Percentiles rank a stretch among this genome's conserved stretches.
Evolutionary conservation across 2,113 vertebrate genomes (phyloP).

Genomic region (Leucopternis melanops): DNA sequence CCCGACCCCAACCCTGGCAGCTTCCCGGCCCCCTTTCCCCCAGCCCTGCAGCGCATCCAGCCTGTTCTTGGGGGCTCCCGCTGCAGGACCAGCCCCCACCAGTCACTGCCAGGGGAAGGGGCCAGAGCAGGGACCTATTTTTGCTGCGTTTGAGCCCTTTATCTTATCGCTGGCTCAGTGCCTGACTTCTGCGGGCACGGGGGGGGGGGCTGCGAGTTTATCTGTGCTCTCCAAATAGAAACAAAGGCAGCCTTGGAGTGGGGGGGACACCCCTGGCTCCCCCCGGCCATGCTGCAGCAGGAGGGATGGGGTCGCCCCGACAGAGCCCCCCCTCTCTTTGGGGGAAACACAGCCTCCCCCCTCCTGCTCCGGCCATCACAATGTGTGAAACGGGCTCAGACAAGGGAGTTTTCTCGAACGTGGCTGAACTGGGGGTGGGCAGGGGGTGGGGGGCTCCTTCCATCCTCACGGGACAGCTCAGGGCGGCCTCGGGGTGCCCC

Average conservation of each 20-base stretch:
- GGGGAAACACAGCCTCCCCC: no score
- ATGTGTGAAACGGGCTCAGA: no score
- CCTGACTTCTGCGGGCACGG: not conserved
- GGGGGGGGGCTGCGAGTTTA: not conserved
- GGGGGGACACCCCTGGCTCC: not conserved
- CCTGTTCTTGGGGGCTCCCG: not conserved
- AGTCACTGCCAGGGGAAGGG: not conserved
- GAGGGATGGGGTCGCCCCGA: not conserved
- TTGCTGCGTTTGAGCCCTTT: not conserved
- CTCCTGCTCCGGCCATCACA: no score
- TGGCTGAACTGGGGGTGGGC: not conserved
- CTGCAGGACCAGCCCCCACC: not conserved
- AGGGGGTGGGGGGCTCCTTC: no score
- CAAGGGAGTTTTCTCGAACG: no score
- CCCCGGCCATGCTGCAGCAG: rapidly evolving
- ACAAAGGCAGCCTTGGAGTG: slow-evolving; percentile 7
- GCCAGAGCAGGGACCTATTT: not conserved
- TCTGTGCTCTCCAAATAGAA: not conserved
- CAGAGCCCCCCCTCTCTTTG: no score
- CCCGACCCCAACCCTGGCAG: not conserved
- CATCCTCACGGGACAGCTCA: not conserved
- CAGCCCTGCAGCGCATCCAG: not conserved
- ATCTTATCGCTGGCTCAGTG: not conserved
- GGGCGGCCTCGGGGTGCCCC: not conserved
- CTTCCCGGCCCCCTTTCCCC: not conserved